Conservation (phyloP, 37 sponge, comb jelly and placozoan genomes). For the Haliclona indistincta region DNA sequence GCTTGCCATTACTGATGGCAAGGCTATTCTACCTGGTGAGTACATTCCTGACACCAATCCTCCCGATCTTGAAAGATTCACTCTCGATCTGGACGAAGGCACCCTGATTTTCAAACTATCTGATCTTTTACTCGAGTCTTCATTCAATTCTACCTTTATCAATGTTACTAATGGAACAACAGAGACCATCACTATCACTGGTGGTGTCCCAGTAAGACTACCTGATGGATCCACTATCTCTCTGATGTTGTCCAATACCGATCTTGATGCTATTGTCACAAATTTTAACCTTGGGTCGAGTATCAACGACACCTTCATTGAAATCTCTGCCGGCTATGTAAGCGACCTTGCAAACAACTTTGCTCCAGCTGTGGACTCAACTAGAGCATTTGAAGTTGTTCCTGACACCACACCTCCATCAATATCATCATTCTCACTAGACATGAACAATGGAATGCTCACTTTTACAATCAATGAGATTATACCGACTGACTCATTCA, state of each 20-base stretch:
- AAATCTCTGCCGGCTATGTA: conserved; percentile 42
- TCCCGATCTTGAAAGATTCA: conserved; percentile 58
- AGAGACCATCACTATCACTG: conserved; percentile 23
- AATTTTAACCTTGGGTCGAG: conserved; percentile 25
- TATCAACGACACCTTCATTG: conserved; percentile 32
- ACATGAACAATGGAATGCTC: conserved; percentile 70
- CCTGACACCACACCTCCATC: conserved; percentile 65
- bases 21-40: conserved; percentile 65
- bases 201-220: conserved; percentile 61
- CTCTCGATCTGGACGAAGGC: conserved; percentile 76
- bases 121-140: conserved; percentile 59
- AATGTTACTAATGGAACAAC: conserved; percentile 41
- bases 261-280: conserved; percentile 58
- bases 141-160: conserved; percentile 57
- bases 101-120: conserved; percentile 52
- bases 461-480: conserved; percentile 61
- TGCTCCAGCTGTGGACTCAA: conserved; percentile 24
- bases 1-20: conserved; percentile 83
- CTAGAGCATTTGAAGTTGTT: neutral
- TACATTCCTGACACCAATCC: conserved; percentile 64
- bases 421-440: conserved; percentile 39
- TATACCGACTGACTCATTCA: conserved; percentile 38
- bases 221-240: conserved; percentile 67
- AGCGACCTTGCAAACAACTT: conserved; percentile 58
- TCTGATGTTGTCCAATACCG: conserved; percentile 39